Evolutionary conservation across 92 coral and sea anemone species (phyloP), one percentile per base, ranked within the genome.

Genomic region (Porites divaricata): DNA sequence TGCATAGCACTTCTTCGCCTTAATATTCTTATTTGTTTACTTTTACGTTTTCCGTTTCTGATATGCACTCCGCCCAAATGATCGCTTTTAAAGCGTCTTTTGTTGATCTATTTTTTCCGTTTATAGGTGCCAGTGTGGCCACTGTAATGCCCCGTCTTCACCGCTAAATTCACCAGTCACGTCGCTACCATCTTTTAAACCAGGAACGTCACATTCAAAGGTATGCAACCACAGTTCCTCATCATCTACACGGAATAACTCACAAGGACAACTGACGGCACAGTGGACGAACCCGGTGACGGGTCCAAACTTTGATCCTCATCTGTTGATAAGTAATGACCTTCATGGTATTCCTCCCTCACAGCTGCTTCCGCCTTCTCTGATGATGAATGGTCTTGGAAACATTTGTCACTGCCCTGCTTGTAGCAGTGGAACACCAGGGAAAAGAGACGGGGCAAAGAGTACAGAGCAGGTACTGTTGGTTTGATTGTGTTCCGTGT

Each of bases 371-470:
- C 88, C 92, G 1, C 92, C 96, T 22, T 88, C 96, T 2, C 83
- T 93, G 51, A 88, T 91, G 87, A 83, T 93, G 87, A 91, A 93
- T 67, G 91, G 93, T 69, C 59, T 85, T 41, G 90, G 84, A 48
- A 61, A 72, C 48, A 53, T 71, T 4, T 88, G 94, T 80, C 79
- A 69, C 74, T 87, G 80, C 16, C 85, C 88, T 20, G 77, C 88
- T 1, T 90, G 88, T 80, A 72, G 86, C 28, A 41, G 70, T 35
- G 45, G 45, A 15, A 72, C 79, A 45, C 61, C 80, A 70, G 89
- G 85, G 24, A 82, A 81, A 25, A 77, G 76, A 69, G 88, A 85
- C 0, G 78, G 72, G 5, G 59, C 61, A 41, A 75, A 81, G 66
- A 82, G 0, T 10, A 5, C 63, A 17, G 81, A 77, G 49, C 90